Evolutionary conservation across 2,797 vertebrate genomes (phyloP), one percentile per base, ranked within the genome.

Genomic region (Taenioides sp.): DNA sequence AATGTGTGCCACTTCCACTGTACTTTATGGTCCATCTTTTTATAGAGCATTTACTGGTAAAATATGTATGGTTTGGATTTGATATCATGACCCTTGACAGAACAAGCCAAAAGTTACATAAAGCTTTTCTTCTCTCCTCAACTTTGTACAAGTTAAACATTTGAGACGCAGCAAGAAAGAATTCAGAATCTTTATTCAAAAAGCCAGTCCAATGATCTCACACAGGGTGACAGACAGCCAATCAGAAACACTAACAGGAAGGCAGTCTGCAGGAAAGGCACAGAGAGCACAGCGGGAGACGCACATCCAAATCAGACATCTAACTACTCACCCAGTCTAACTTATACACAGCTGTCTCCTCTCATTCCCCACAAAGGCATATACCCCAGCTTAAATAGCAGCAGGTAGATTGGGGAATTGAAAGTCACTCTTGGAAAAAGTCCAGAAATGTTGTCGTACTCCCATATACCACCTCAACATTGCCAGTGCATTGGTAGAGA

Each of bases 401-500:
- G 62, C 22, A 61, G 52, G 64, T 20, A 20, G 31, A 34, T 62
- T 37, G 76, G 73, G 76, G 80, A 80, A 84, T 75, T 79, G n/a
- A 82, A 76, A 80, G 73, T 71, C 52, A 0, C 31, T 62, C 54
- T 71, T 71, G 72, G 69, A 73, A 27, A 34, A 72, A 54, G 7
- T 66, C 74, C 68, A 4, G 67, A 18, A 28, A 50, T 11, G 70
- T 61, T 73, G 7, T 71, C 55, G 52, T 37, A 20, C 55, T 60
- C 52, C 23, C 55, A 58, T 6, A 66, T 52, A n/a, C 61, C 78
- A 31, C 40, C 3, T 47, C 50, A 22, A 34, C 60, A 2, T 47
- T 10, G 70, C 49, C 50, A 17, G 16, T 2, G 18, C 0, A 14
- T 61, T 54, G 71, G 72, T 74, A 84, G 80, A 79, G 75, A 84